Evolutionary conservation across 2,888 invertebrate genomes (phyloP).

Genomic region (Thecophora atra): DNA sequence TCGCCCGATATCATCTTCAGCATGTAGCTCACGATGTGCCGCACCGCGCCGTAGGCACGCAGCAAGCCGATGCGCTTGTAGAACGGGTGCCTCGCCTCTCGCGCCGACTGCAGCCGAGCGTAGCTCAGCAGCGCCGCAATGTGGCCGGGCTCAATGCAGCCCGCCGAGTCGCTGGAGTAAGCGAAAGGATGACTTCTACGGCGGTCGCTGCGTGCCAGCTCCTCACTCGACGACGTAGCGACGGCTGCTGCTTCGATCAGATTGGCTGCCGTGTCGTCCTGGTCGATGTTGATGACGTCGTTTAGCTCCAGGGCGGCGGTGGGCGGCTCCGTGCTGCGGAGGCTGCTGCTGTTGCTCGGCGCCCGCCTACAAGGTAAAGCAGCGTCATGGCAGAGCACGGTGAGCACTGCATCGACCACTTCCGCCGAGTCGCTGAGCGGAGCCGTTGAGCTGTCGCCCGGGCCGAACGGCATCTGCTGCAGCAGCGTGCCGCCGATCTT

Average conservation of each 20-base stretch:
- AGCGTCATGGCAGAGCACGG: slow-evolving; percentile 83
- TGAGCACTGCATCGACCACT: slow-evolving; percentile 80
- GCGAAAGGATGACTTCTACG: slow-evolving; percentile 49
- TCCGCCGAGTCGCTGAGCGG: slow-evolving; percentile 71
- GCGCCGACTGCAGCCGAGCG: slow-evolving; percentile 81
- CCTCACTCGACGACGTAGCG: slow-evolving; percentile 9
- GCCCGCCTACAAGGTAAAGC: slow-evolving; percentile 75
- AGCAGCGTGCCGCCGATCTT: slow-evolving; percentile 73
- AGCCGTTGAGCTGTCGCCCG: background rate
- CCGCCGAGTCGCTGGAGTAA: slow-evolving; percentile 55
- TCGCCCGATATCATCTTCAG: slow-evolving; percentile 81
- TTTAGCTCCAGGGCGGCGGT: slow-evolving; percentile 57
- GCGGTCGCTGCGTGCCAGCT: slow-evolving; percentile 50
- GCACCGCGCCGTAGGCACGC: slow-evolving; percentile 83
- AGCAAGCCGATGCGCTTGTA: slow-evolving; percentile 76
- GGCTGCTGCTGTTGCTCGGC: slow-evolving; percentile 40
- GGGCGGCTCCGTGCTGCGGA: slow-evolving; percentile 44
- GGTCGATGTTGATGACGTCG: slow-evolving; percentile 66
- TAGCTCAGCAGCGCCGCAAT: slow-evolving; percentile 83
- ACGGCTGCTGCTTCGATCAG: slow-evolving; percentile 20
- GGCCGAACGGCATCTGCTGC: slow-evolving; percentile 70
- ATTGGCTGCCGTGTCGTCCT: slow-evolving; percentile 57
- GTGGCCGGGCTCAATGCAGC: slow-evolving; percentile 76
- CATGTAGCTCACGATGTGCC: slow-evolving; percentile 84
- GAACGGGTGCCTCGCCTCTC: slow-evolving; percentile 69